Conservation (phyloP, 2,888 invertebrate genomes). For the Cotesia congregata region DNA sequence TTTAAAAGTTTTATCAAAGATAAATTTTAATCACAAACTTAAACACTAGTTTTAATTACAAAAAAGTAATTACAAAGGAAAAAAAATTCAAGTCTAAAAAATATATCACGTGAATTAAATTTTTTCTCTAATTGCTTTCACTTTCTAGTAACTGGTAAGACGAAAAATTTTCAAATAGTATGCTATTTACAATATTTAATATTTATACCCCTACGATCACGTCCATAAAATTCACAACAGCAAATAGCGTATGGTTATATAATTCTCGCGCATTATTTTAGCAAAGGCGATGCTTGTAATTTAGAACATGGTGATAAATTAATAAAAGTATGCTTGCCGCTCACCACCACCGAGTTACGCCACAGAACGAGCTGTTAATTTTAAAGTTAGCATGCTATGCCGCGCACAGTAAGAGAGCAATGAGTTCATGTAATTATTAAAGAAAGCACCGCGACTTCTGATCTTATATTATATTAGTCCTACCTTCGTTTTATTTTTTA, state of each 20-base stretch:
- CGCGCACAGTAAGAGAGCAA: constrained; percentile 32
- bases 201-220: too few relatives aligned
- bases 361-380: constrained; percentile 42
- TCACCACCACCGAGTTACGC: constrained; percentile 54
- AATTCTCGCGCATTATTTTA: constrained; percentile 47
- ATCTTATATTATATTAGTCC: constrained; percentile 30
- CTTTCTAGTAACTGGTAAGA: not conserved
- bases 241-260: not conserved
- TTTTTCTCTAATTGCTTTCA: not conserved
- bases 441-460: constrained; percentile 51
- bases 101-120: not conserved
- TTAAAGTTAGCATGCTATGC: constrained; percentile 32
- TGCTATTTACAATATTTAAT: not conserved
- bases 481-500: constrained; percentile 25
- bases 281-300: constrained; percentile 51
- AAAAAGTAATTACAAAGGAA: not conserved
- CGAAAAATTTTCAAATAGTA: not conserved
- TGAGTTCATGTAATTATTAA: constrained; percentile 64
- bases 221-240: not conserved
- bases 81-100: not conserved
- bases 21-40: too few relatives aligned
- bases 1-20: too few relatives aligned
- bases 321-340: constrained; percentile 58
- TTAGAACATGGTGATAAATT: constrained; percentile 64
- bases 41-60: constrained; percentile 11